Percentiles rank a stretch among this genome's conserved stretches.
phyloP scores from a whole-genome alignment of 2,888 invertebrate species.

The Stenodera caucasica region DNA sequence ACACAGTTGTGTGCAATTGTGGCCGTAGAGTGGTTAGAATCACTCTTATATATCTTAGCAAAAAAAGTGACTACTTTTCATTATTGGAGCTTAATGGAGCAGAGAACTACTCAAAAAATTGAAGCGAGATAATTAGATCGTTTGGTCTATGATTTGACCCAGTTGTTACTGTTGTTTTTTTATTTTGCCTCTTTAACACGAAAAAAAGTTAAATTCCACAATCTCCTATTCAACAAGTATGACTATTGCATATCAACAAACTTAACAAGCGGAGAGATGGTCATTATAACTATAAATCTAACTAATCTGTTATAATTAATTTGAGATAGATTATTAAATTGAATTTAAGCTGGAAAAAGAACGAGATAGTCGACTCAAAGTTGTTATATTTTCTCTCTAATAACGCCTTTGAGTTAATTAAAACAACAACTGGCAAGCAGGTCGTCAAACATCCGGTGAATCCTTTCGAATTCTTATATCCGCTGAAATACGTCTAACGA shows the following conservation, averaged over 20 bases:
- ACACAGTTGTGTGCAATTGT: slow-evolving; percentile 37
- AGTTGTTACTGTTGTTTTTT: slow-evolving; percentile 30
- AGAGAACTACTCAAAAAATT: slow-evolving; percentile 47
- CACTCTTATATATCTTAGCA: slow-evolving; percentile 27
- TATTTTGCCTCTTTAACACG: not conserved
- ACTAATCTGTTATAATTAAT: slow-evolving; percentile 27
- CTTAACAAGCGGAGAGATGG: slow-evolving; percentile 16
- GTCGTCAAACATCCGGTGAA: slow-evolving; percentile 19
- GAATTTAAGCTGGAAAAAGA: slow-evolving; percentile 52
- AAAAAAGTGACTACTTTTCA: slow-evolving; percentile 36
- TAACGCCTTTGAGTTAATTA: slow-evolving; percentile 22
- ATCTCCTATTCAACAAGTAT: slow-evolving; percentile 28
- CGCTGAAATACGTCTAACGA: not conserved
- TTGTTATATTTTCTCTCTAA: slow-evolving; percentile 6
- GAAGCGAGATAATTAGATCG: slow-evolving; percentile 47
- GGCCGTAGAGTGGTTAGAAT: slow-evolving; percentile 17
- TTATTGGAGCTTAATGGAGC: slow-evolving; percentile 55
- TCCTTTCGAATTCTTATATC: slow-evolving; percentile 10
- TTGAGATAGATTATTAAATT: slow-evolving; percentile 46
- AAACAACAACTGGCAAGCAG: slow-evolving; percentile 14
- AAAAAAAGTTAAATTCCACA: slow-evolving; percentile 17
- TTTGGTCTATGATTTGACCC: slow-evolving; percentile 44
- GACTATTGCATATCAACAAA: slow-evolving; percentile 22
- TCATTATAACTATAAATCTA: not conserved
- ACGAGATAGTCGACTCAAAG: not conserved